Conservation (phyloP, 2,113 vertebrate genomes). For the Taurulus bubalis region DNA sequence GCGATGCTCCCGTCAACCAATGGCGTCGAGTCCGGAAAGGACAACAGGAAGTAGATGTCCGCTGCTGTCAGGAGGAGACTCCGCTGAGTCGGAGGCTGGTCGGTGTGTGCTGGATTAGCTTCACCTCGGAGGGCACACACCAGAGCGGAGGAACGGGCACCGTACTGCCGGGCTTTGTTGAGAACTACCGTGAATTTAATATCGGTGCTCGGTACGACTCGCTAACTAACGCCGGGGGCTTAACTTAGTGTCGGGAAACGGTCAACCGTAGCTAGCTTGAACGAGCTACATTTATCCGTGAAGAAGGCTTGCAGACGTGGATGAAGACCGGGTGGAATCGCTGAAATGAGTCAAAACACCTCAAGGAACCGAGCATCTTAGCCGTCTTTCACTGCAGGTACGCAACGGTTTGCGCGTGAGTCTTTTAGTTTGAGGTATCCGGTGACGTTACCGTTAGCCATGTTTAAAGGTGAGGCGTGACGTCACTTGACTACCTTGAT, state of each 20-base stretch:
- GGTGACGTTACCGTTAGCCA: background rate
- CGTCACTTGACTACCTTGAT: too few species aligned
- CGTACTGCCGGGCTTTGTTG: background rate
- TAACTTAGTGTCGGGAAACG: background rate
- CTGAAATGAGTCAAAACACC: constrained; percentile 43
- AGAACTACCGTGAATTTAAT: background rate
- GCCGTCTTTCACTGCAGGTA: constrained; percentile 16
- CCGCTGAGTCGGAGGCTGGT: background rate
- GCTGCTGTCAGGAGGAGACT: constrained; percentile 13
- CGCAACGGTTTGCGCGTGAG: background rate
- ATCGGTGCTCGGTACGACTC: background rate
- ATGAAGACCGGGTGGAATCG: background rate
- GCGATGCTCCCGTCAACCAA: constrained; percentile 55
- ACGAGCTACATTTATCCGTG: background rate
- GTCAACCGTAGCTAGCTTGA: constrained; percentile 41
- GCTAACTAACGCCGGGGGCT: constrained; percentile 26
- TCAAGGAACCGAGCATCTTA: constrained; percentile 21
- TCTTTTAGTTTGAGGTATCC: background rate
- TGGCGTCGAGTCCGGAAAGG: constrained; percentile 46
- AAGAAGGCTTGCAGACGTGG: background rate
- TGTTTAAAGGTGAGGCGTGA: background rate
- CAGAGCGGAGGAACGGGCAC: background rate
- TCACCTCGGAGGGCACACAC: background rate
- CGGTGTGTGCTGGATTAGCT: background rate
- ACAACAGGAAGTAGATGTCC: constrained; percentile 76